Conservation (phyloP, 1,140 invertebrate species). For the Psix sp. region DNA sequence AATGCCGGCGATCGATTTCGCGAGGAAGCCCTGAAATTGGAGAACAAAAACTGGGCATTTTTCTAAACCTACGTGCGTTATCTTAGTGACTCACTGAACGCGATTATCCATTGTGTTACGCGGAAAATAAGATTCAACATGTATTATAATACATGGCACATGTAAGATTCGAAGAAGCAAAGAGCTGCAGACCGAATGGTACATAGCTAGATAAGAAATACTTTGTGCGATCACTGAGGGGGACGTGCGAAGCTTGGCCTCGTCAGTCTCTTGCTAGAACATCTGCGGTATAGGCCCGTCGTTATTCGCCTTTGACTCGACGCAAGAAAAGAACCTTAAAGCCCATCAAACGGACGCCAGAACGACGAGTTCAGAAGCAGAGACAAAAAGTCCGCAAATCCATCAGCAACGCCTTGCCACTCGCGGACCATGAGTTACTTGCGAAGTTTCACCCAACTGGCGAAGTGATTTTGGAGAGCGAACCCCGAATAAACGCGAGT, state of each 20-base stretch:
- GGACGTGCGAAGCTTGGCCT: conserved; percentile 32
- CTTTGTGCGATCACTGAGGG: conserved; percentile 55
- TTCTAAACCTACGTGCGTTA: background rate
- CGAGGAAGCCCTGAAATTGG: no score
- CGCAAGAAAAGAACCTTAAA: conserved; percentile 25
- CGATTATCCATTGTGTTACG: conserved; percentile 35
- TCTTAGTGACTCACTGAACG: conserved; percentile 17
- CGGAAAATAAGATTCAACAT: conserved; percentile 14
- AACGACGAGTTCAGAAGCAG: conserved; percentile 5
- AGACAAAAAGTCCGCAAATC: conserved; percentile 4
- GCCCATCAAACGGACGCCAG: conserved; percentile 3
- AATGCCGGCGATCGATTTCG: no score
- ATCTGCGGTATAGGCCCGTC: conserved; percentile 55
- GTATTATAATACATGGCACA: conserved; percentile 27
- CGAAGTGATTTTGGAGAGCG: no score
- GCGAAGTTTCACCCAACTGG: no score
- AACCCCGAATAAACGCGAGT: no score
- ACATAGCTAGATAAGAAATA: conserved; percentile 57
- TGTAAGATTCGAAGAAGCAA: conserved; percentile 50
- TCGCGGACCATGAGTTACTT: no score
- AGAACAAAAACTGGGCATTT: background rate
- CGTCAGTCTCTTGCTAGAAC: conserved; percentile 52
- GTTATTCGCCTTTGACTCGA: conserved; percentile 30
- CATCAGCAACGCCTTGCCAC: no score
- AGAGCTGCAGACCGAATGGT: conserved; percentile 42